Conservation (phyloP, 2,113 vertebrate genomes). For the Oreotrochilus melanogaster region DNA sequence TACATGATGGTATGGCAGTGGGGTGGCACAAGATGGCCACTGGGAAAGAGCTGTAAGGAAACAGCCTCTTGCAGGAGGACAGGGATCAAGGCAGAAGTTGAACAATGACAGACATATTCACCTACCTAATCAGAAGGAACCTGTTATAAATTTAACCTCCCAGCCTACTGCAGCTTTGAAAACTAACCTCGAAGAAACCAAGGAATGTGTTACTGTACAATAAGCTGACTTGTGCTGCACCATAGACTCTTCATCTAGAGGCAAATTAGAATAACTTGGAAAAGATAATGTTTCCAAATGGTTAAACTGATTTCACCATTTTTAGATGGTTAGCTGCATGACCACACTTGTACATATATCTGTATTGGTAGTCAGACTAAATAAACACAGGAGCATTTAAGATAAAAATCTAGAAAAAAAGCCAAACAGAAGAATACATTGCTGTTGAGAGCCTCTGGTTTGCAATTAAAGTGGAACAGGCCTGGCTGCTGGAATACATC, state of each 20-base stretch:
- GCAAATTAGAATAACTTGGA: background rate
- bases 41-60: background rate
- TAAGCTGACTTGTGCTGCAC: background rate
- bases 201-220: rapidly evolving
- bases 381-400: background rate
- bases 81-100: rapidly evolving
- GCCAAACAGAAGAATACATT: background rate
- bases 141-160: background rate
- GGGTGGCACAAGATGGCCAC: background rate
- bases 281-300: background rate
- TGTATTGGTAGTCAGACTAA: background rate
- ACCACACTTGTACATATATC: background rate
- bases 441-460: background rate
- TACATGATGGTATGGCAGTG: rapidly evolving
- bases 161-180: background rate
- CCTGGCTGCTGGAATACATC: background rate
- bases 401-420: background rate
- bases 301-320: background rate
- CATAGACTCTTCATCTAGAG: background rate
- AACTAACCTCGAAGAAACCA: background rate
- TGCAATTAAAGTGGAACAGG: background rate
- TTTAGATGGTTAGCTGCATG: background rate
- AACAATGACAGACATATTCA: background rate
- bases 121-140: background rate
- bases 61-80: background rate